Conservation (phyloP, 2,113 vertebrate species). For the Gymnorhina tibicen region DNA sequence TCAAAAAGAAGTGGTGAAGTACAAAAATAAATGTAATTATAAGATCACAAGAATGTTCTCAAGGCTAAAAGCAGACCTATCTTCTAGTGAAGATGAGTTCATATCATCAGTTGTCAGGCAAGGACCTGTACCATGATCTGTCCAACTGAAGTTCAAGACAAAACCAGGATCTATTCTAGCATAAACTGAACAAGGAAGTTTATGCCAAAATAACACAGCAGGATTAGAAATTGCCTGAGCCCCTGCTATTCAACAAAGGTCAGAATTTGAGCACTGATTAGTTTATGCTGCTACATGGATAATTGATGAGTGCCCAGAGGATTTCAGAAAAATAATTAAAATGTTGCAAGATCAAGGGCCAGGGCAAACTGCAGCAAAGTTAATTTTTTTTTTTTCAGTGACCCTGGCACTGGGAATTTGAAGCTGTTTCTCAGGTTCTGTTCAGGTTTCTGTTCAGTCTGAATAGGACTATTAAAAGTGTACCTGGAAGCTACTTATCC, state of each 20-base stretch:
- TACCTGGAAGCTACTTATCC: neutral
- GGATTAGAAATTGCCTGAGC: neutral
- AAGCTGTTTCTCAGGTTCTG: neutral
- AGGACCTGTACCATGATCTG: neutral
- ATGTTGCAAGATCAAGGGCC: neutral
- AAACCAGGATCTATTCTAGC: neutral
- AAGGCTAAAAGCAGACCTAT: neutral
- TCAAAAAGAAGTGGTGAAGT: neutral
- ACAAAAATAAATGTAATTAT: neutral
- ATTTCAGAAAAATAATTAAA: constrained; percentile 8
- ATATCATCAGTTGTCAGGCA: neutral
- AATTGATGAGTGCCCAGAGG: neutral
- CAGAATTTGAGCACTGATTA: constrained; percentile 2
- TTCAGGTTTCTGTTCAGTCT: neutral
- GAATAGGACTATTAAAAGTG: neutral
- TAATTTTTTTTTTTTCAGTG: neutral
- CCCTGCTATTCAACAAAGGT: neutral
- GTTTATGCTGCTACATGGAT: neutral
- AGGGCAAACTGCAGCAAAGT: neutral
- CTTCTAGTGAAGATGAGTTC: neutral
- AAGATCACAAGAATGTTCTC: neutral
- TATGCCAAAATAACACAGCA: neutral
- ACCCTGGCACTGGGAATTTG: neutral
- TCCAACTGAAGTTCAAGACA: neutral
- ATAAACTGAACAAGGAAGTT: neutral